A percentile compares a stretch with the other conserved stretches of the same genome.
These are phyloP conservation scores for Schizotus pectinicornis DNA, from an alignment of 2,888 invertebrate species.

Conservation along the genomic window DNA sequence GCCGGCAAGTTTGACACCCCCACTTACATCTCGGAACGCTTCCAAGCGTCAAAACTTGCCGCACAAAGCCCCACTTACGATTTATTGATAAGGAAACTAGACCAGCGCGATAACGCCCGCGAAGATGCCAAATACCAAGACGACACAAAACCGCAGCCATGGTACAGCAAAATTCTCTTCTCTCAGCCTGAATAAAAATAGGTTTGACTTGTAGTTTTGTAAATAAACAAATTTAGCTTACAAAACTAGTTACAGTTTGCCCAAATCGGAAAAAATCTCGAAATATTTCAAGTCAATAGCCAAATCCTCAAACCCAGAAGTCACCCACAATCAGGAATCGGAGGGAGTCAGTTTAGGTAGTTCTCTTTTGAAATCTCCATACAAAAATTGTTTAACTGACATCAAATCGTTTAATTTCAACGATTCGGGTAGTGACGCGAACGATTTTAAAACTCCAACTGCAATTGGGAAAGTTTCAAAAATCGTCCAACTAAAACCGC, in stretches of 20 bases:
- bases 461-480: constrained; percentile 35
- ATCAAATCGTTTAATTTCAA: constrained; percentile 31
- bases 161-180: constrained; percentile 37
- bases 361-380: constrained; percentile 38
- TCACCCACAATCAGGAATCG: not conserved
- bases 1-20: constrained; percentile 45
- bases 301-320: constrained; percentile 8
- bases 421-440: constrained; percentile 40
- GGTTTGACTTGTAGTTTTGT: constrained; percentile 37
- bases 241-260: constrained; percentile 26
- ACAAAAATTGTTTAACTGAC: constrained; percentile 40
- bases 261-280: constrained; percentile 35
- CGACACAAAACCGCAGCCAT: constrained; percentile 38
- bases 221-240: constrained; percentile 15
- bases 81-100: constrained; percentile 30
- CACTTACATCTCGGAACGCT: constrained; percentile 35
- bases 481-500: constrained; percentile 32
- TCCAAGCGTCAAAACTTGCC: constrained; percentile 25
- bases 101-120: constrained; percentile 34
- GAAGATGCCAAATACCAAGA: constrained; percentile 43
- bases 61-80: constrained; percentile 30
- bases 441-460: constrained; percentile 49
- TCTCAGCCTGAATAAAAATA: constrained; percentile 36
- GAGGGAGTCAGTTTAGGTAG: too few relatives aligned
- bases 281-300: constrained; percentile 35